Evolutionary conservation across 2,888 invertebrate genomes (phyloP).

Genomic region (Hyles lineata): DNA sequence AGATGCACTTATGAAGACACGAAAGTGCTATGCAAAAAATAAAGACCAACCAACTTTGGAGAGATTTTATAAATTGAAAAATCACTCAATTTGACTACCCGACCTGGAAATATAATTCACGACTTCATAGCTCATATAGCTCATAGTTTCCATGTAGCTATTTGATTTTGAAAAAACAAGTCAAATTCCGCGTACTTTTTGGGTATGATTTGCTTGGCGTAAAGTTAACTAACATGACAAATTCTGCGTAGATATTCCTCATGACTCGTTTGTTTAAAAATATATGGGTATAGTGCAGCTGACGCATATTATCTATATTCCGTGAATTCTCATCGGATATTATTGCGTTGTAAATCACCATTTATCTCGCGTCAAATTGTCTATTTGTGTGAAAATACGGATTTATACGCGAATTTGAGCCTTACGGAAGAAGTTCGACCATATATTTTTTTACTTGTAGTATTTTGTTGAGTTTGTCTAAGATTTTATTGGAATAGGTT

Average conservation of each 20-base stretch:
- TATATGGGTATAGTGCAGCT: constrained; percentile 40
- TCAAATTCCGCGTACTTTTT: too few species aligned
- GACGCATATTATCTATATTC: constrained; percentile 50
- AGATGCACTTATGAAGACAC: too few species aligned
- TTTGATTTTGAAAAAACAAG: too few species aligned
- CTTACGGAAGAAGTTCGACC: background rate
- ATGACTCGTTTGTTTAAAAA: constrained; percentile 7
- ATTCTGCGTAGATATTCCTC: background rate
- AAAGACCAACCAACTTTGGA: too few species aligned
- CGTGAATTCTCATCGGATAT: constrained; percentile 26
- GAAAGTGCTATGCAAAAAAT: too few species aligned
- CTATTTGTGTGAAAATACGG: constrained; percentile 26
- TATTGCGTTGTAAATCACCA: constrained; percentile 29
- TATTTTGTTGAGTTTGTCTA: background rate
- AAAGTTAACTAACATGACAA: background rate
- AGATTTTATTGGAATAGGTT: background rate
- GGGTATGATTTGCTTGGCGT: background rate
- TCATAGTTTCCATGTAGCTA: too few species aligned
- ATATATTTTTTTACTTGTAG: background rate
- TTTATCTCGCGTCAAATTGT: constrained; percentile 28
- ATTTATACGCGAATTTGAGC: constrained; percentile 10
- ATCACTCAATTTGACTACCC: too few species aligned
- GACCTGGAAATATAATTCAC: too few species aligned
- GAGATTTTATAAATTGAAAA: too few species aligned
- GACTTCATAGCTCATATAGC: too few species aligned